Evolutionary conservation across 2,113 vertebrate species (phyloP).

Genomic region (Galemys pyrenaicus): DNA sequence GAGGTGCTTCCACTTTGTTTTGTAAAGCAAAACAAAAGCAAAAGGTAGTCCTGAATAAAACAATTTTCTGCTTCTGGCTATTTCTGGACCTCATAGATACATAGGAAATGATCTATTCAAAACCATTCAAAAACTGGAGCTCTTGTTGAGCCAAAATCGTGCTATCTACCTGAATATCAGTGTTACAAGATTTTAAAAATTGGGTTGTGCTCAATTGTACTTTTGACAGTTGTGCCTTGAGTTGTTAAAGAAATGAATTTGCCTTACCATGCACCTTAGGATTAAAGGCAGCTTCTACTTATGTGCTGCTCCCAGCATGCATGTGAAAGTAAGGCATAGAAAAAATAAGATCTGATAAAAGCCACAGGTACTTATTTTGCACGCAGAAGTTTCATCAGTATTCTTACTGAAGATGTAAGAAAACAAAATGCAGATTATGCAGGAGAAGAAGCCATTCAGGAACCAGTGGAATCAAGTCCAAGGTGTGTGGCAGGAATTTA

Average conservation of each 20-base stretch:
- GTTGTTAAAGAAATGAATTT: background rate
- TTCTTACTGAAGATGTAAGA: background rate
- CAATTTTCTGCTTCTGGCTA: background rate
- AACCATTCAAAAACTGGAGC: background rate
- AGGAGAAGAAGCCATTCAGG: background rate
- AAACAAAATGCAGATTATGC: background rate
- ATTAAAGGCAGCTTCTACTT: background rate
- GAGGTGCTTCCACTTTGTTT: background rate
- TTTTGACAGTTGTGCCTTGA: background rate
- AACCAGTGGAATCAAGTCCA: background rate
- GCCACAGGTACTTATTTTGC: background rate
- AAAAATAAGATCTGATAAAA: background rate
- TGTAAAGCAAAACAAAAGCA: background rate
- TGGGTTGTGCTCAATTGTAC: background rate
- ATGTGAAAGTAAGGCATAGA: background rate
- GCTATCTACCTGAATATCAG: background rate
- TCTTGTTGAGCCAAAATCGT: background rate
- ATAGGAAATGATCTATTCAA: background rate
- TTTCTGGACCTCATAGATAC: background rate
- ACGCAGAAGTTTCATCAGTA: background rate
- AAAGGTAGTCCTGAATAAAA: slow-evolving; percentile 19
- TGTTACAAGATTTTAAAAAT: slow-evolving; percentile 23
- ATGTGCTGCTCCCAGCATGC: too few relatives aligned
- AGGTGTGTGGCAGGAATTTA: background rate
- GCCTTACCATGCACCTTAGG: background rate